A percentile compares a stretch with the other conserved stretches of the same genome.
Evolutionary conservation across 2,888 invertebrate species (phyloP).

Genomic region (Octonoba sinensis): DNA sequence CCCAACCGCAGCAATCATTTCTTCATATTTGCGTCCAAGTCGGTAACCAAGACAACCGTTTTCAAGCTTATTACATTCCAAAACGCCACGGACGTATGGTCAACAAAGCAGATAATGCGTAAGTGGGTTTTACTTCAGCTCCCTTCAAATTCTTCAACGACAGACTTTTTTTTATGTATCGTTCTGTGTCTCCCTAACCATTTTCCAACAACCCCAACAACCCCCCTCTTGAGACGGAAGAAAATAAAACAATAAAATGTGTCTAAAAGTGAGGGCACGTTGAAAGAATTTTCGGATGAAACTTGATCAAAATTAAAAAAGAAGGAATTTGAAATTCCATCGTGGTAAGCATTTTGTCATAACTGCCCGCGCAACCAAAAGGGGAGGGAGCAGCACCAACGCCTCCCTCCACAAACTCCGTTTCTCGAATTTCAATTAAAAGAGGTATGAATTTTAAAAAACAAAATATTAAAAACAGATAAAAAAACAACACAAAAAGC

Average conservation of each 20-base stretch:
- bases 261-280: no score
- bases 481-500: conserved; percentile 22
- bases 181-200: no score
- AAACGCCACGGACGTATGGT: not conserved
- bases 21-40: no score
- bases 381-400: not conserved
- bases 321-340: conserved; percentile 26
- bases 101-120: not conserved
- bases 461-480: no score
- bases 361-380: not conserved
- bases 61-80: conserved; percentile 19
- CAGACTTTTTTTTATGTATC: not conserved
- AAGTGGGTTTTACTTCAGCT: not conserved
- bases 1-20: no score
- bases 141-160: conserved; percentile 2
- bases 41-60: no score
- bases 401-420: conserved; percentile 3
- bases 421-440: conserved; percentile 55
- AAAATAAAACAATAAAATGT: conserved; percentile 3
- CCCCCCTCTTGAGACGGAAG: not conserved
- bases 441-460: conserved; percentile 40
- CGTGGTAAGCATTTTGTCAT: conserved; percentile 32
- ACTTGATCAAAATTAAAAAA: conserved; percentile 28
- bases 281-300: conserved; percentile 16
- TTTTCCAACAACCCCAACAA: no score